Evolutionary conservation across 2,888 invertebrate genomes (phyloP), one percentile per base, ranked within the genome.

Genomic region (Drosophila mercatorum): DNA sequence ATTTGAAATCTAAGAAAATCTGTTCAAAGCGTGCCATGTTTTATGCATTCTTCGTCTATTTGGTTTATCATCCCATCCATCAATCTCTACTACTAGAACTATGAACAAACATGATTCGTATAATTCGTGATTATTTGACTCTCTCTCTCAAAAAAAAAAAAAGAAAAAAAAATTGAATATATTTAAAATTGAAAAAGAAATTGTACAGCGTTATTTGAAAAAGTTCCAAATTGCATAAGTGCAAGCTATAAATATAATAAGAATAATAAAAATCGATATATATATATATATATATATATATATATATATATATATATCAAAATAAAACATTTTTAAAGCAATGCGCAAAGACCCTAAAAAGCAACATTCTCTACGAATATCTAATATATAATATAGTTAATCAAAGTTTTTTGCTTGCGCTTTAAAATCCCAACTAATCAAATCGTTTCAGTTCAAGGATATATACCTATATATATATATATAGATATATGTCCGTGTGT

Each of bases 141-240:
- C 78, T 65, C 68, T 64, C 63, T 28, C 26, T 52, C 71, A 73
- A 68, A 68, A 72, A 78, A 76, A 78, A 76, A 76, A 58, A 36
- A 56, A 26, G 56, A 36, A 71, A 68, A 26, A 59, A 31, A 78
- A 46, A 36, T 51, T 51, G 0, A 0, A 7, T 34, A 36, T 46
- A 7, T 12, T 22, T 14, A 62, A 68, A 78, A 78, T 65, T 68
- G 73, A 68, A 70, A 68, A 63, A 52, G 17, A 49, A 66, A 65
- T 12, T 66, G 43, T 70, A 67, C 81, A 88, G 89, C 89, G 86
- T 74, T 81, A 79, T 81, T 89, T 87, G 81, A 83, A 83, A 83
- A 77, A 79, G 89, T 81, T 87, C 75, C 83, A 67, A 49, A 69
- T 53, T 70, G 60, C 67, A 44, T 63, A 69, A 66, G 64, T 59